These are phyloP conservation scores for Lacanobia oleracea DNA, from an alignment of 2,888 invertebrate species.

Conservation along the genomic window DNA sequence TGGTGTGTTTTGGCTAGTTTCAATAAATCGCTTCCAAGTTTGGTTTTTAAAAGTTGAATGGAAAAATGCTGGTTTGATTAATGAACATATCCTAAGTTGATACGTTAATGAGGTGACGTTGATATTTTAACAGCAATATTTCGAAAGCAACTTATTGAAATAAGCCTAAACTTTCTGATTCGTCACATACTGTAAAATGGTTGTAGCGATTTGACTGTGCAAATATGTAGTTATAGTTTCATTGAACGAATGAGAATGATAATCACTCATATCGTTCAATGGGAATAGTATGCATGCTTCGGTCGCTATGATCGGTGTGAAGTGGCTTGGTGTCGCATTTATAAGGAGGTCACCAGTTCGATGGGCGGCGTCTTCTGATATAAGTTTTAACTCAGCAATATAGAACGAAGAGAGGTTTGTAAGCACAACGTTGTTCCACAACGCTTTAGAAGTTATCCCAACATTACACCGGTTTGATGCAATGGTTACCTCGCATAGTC, in stretches of 20 bases:
- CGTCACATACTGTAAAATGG: conserved; percentile 35
- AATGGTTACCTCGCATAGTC: conserved; percentile 51
- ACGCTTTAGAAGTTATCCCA: conserved; percentile 20
- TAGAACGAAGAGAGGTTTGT: conserved; percentile 27
- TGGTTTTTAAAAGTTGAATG: conserved; percentile 19
- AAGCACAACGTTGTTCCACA: conserved; percentile 23
- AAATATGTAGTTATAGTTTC: conserved; percentile 59
- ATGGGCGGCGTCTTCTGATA: conserved; percentile 44
- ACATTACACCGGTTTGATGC: conserved; percentile 36
- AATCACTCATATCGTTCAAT: conserved; percentile 54
- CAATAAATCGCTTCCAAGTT: conserved; percentile 30
- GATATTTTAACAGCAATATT: conserved; percentile 29
- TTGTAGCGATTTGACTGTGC: conserved; percentile 53
- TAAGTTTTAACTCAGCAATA: conserved; percentile 39
- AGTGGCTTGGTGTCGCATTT: conserved; percentile 54
- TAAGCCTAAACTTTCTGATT: not conserved
- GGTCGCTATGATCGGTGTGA: conserved; percentile 45
- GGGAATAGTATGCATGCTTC: conserved; percentile 54
- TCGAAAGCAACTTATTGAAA: conserved; percentile 35
- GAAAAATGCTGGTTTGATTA: conserved; percentile 24
- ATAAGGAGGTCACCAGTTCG: conserved; percentile 42
- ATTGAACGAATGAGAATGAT: conserved; percentile 46
- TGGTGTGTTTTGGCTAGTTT: not conserved
- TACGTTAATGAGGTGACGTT: conserved; percentile 19
- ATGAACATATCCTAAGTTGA: conserved; percentile 46